These are phyloP conservation scores for Rachycentron canadum DNA, from an alignment of 2,797 vertebrate genomes.

Conservation along the genomic window DNA sequence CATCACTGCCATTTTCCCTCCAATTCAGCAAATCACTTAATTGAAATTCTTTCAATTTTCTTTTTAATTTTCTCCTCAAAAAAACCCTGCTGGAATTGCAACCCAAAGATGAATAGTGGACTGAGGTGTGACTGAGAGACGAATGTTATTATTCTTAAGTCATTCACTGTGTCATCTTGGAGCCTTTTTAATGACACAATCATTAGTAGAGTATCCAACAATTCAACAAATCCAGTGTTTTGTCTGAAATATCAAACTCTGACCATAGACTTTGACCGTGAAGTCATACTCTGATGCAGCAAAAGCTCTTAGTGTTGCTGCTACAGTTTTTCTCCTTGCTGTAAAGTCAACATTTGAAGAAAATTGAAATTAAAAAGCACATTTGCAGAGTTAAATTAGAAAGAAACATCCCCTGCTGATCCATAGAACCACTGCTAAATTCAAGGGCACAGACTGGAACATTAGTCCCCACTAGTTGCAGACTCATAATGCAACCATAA, in stretches of 20 bases:
- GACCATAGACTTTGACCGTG: neutral
- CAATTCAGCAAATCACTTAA: conserved; percentile 82
- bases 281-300: neutral
- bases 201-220: conserved; percentile 31
- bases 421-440: conserved; percentile 21
- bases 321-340: conserved; percentile 1
- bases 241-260: conserved; percentile 24
- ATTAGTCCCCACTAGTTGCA: conserved; percentile 32
- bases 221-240: conserved; percentile 31
- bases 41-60: conserved; percentile 86
- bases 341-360: conserved; percentile 15
- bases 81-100: conserved; percentile 73
- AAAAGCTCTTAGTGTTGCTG: neutral
- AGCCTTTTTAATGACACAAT: conserved; percentile 38
- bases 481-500: conserved; percentile 51
- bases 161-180: conserved; percentile 44
- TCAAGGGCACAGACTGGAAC: conserved; percentile 32
- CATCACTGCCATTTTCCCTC: conserved; percentile 79
- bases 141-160: conserved; percentile 61
- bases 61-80: conserved; percentile 80
- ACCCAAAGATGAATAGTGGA: conserved; percentile 63
- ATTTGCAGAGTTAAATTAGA: conserved; percentile 28
- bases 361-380: conserved; percentile 15
- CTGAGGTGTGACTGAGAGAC: conserved; percentile 57
- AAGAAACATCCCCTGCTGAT: conserved; percentile 13